Evolutionary conservation across 1,140 invertebrate genomes (phyloP).

Genomic region (Ceratina australensis): DNA sequence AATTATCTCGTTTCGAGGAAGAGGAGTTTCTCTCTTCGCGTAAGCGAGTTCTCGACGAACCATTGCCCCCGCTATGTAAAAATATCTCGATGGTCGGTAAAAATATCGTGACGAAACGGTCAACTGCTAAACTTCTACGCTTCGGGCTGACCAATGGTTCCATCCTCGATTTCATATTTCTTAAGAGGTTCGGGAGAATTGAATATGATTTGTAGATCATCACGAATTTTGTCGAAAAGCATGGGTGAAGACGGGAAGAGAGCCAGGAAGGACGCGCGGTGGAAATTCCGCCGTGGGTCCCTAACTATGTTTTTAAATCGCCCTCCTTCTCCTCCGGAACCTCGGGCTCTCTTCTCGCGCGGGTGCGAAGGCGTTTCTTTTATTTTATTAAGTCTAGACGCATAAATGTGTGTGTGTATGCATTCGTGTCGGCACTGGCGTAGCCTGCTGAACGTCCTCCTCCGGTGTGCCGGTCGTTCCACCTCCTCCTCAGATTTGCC

Average conservation of each 20-base stretch:
- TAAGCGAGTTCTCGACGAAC: conserved; percentile 66
- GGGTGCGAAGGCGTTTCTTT: conserved; percentile 73
- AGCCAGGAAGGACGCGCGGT: conserved; percentile 62
- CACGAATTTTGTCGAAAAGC: conserved; percentile 28
- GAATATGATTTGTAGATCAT: not conserved
- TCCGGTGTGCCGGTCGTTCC: conserved; percentile 42
- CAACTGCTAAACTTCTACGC: conserved; percentile 24
- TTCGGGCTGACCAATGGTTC: conserved; percentile 24
- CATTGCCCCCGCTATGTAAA: conserved; percentile 75
- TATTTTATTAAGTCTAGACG: conserved; percentile 80
- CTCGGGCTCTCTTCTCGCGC: conserved; percentile 58
- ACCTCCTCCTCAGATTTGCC: conserved; percentile 29
- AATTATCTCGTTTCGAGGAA: not conserved
- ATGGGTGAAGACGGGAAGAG: conserved; percentile 31
- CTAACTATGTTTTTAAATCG: conserved; percentile 73
- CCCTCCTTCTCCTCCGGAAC: conserved; percentile 49
- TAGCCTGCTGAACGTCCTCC: conserved; percentile 67
- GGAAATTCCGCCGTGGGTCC: conserved; percentile 70
- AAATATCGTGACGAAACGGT: conserved; percentile 55
- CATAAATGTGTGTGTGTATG: conserved; percentile 67
- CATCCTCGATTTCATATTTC: not conserved
- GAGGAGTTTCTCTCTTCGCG: conserved; percentile 21
- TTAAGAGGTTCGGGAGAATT: not conserved
- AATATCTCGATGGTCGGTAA: conserved; percentile 72
- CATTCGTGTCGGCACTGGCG: conserved; percentile 77